Base-by-base conservation (phyloP, 2,113 vertebrate species). In the Proteles cristata region DNA sequence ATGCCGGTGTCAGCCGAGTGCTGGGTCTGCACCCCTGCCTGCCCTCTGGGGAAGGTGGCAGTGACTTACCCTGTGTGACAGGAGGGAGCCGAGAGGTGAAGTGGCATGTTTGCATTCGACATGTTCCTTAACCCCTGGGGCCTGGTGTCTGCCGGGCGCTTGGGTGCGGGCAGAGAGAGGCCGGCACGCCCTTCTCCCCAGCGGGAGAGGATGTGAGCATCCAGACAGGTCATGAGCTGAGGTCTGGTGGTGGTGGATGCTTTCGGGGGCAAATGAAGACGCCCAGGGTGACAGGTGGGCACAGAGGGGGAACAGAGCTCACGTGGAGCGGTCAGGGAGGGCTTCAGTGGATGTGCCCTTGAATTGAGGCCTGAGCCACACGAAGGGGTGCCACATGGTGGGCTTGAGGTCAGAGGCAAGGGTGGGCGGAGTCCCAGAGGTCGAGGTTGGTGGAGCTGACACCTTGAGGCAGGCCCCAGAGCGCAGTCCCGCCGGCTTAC, bases 351-450 rank as follows among this genome's bases (percentile, higher is more conserved):
- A 45, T 19, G 48, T 11, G 3, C 35, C 73, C 23, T 76, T 14
- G 23, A 28, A 17, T 28, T 0, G 4, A 86, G 66, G 35, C 21
- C n/a, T 25, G 74, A 79, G 39, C 0, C 0, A 11, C 10, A 1
- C 3, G 2, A 43, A 55, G 69, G 63, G 71, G 68, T 35, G 0
- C 66, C 2, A 53, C n/a, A 19, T 14, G 28, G 33, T 12, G 65
- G 28, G n/a, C 45, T 23, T 21, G 5, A 26, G 23, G 61, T 35
- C 0, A 4, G 39, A 39, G 39, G 39, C 39, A 3, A 35, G 68
- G 55, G 50, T 0, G 7, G 31, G 88, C 15, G 23, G 88, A 12
- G 26, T 33, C 43, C 19, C 6, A 0, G 31, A 48, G 25, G 48
- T 26, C 31, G 6, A 2, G n/a, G 21, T 28, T 2, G 17, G 80